Base-by-base conservation (phyloP, 2,113 vertebrate species). In the Sarotherodon lohbergeri region DNA sequence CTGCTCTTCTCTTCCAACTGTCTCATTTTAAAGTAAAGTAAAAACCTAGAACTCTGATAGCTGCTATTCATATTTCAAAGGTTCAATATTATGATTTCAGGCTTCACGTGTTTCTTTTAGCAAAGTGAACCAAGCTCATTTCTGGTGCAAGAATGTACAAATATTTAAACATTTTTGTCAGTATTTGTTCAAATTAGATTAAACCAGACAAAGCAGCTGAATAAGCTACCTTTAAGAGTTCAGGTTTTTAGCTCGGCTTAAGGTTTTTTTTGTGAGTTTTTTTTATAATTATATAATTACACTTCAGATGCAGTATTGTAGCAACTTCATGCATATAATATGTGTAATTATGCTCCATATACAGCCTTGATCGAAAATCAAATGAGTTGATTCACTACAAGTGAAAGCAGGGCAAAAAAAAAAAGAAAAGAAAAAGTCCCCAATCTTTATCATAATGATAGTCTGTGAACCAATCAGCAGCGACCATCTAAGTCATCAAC, bases 401-500 rank as follows among this genome's bases (percentile, higher is more conserved):
- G 82, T 89, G 85, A 92, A 91, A 92, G 91, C 85, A 94, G 85
- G 87, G 80, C 55, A 79, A 85, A 91, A 84, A 81, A 87, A 80
- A 92, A 91, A 3, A 73, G 27, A 91, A 81, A 90, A 91, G 3
- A 81, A 41, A 92, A 90, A 63, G 71, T 78, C 43, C 88, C 93
- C 83, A 84, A 84, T 91, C 41, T 91, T 41, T 85, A 90, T 68
- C 80, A 76, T 22, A 22, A 22, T 83, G 85, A 85, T 84, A 92
- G 89, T 95, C 94, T 94, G 91, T 95, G 94, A 96, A 95, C 94
- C 92, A 90, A 87, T 93, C 83, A 80, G 83, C 59, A 91, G 41
- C 43, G 24, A 90, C 48, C 4, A 56, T 59, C 80, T 93, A 91
- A 89, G 46, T 89, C 22, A 88, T 88, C 63, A 78, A 84, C 85